Conservation (phyloP, 1,140 invertebrate genomes). For the Platyscapa corneri region DNA sequence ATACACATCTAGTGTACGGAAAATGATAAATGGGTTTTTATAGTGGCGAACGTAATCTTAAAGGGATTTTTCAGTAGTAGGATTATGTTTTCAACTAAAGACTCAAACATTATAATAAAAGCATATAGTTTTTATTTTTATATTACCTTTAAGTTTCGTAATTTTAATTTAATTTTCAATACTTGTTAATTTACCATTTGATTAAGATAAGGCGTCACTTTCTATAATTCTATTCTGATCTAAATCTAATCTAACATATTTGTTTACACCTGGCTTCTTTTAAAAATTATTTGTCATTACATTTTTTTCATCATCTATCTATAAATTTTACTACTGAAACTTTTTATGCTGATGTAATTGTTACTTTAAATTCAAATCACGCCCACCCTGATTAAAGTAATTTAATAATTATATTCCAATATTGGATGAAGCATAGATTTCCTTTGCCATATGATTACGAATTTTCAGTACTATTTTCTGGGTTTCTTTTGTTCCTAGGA, state of each 20-base stretch:
- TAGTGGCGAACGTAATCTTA: background rate
- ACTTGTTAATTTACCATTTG: too few species aligned
- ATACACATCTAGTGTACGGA: background rate
- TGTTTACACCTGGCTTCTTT: too few species aligned
- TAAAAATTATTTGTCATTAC: too few species aligned
- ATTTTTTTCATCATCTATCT: too few species aligned
- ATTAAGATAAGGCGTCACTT: too few species aligned
- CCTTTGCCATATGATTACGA: background rate
- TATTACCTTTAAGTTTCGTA: too few species aligned
- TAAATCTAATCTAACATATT: too few species aligned
- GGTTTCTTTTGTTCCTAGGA: background rate
- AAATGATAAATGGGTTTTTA: constrained; percentile 9
- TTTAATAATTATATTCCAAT: background rate
- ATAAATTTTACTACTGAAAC: too few species aligned
- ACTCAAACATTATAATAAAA: background rate
- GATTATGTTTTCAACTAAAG: background rate
- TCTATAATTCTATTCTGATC: too few species aligned
- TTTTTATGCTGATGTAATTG: too few species aligned
- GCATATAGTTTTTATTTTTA: background rate
- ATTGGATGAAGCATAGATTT: background rate
- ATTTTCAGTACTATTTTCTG: background rate
- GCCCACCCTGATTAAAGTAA: background rate
- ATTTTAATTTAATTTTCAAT: too few species aligned
- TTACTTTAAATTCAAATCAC: background rate
- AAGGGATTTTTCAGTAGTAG: background rate